Evolutionary conservation across 2,888 invertebrate genomes (phyloP), one percentile per base, ranked within the genome.

Genomic region (Lasioglossum zephyrum): DNA sequence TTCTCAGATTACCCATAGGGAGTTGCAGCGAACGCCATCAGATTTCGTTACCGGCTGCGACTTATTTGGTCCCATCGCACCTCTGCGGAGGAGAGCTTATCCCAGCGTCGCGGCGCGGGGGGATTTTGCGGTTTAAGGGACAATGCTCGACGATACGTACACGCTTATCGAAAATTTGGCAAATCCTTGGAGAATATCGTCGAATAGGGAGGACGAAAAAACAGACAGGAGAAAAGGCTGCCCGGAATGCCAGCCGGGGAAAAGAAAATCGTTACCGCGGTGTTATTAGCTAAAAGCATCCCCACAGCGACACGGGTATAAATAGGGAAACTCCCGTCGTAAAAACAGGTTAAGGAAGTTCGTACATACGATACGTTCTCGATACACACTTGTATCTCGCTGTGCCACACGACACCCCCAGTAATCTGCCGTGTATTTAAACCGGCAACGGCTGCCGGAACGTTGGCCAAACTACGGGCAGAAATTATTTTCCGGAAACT

Each of bases 231-330:
- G 69, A 22, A 69, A 39, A 69, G 22, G 36, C n/a, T 69, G 39
- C 22, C 36, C 9, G n/a, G 39, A 39, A 11, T 69, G 41, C 22
- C 4, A 9, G n/a, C 22, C n/a, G 69, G 69, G 11, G 39, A 69
- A 36, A 69, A 69, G 69, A 57, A 49, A 8, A n/a, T 66, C 41
- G 70, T 75, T 73, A 22, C 39, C 44, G n/a, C 11, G 49, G 22
- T 74, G 84, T 84, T 86, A 88, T 84, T 79, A 86, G 49, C 75
- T 86, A 80, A 86, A 88, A 82, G 44, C 84, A 81, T 86, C 79
- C 49, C 36, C 57, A 47, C 36, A 31, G 57, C 82, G 66, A 79
- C 75, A 57, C 22, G 47, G 22, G 31, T 41, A 83, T 81, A 86
- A 88, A 75, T 86, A 81, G 74, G 76, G 69, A 66, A 85, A 79